Base-by-base conservation (phyloP, 2,888 invertebrate genomes). In the Eupithecia exiguata region DNA sequence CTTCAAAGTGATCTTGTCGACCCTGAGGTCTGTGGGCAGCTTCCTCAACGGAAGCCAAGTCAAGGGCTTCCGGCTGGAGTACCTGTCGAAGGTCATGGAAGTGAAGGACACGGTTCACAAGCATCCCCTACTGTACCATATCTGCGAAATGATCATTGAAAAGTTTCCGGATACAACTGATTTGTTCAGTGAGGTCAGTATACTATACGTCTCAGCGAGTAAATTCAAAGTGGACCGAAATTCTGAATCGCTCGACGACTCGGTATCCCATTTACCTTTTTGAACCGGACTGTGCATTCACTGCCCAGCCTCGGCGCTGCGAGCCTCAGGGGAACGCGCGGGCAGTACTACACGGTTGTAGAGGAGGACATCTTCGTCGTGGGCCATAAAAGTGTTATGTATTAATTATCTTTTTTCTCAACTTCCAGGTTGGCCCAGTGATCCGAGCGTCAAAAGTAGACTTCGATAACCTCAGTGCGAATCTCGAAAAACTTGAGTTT, bases 101-200 rank as follows among this genome's bases (percentile, higher is more conserved):
- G 99, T 99, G 63, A 99, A 99, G 94, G 99, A 99, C 92, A 99
- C 99, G 0, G 99, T 99, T 61, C 99, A 99, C 91, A 99, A 99
- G 91, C 99, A 99, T 93, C 99, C 99, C 9, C 95, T 99, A 76
- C 95, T 99, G 76, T 99, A 99, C 92, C 99, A 99, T 91, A 95
- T 99, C 80, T 99, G 99, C 89, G 98, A 98, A 91, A 98, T 99
- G 95, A 98, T 99, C 77, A 97, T 99, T 95, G 99, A 99, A 87
- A 98, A 99, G 90, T 98, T 97, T 91, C 97, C 98, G 1, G 99
- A 99, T 82, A 98, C 98, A 30, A 97, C 98, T 25, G 99, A 99
- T 95, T 96, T 99, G 80, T 99, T 99, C 92, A 99, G 99, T 68
- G 99, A 99, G 96, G 98, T 98, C 91, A 92, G 85, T 83, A 75